A percentile compares a stretch with the other conserved stretches of the same genome.
Evolutionary conservation across 2,113 vertebrate species (phyloP).

Genomic region (Onychorhynchus coronatus): DNA sequence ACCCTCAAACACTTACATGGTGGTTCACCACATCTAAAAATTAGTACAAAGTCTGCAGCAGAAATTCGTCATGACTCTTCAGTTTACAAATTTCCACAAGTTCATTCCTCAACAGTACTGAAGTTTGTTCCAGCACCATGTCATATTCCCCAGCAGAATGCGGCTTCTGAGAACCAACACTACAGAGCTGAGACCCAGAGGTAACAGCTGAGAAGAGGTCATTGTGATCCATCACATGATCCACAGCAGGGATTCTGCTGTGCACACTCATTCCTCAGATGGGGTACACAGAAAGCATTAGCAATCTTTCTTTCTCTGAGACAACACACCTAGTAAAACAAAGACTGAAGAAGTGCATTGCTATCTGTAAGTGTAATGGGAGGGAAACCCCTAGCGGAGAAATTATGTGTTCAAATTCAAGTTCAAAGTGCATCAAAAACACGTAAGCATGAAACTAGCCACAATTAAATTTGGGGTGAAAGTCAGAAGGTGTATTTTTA

Average conservation of each 20-base stretch:
- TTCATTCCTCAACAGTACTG: neutral
- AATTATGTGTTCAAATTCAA: neutral
- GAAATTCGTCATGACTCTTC: neutral
- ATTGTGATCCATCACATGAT: neutral
- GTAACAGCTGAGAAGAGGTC: neutral
- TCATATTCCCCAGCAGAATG: neutral
- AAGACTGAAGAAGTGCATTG: neutral
- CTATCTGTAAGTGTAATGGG: rapidly evolving
- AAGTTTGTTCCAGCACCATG: neutral
- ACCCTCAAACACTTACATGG: neutral
- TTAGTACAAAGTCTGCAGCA: neutral
- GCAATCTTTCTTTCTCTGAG: neutral
- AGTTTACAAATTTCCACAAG: neutral
- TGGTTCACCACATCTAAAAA: neutral
- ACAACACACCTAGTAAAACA: neutral
- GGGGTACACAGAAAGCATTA: neutral
- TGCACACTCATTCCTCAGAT: neutral
- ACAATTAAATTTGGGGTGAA: neutral
- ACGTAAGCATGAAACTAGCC: neutral
- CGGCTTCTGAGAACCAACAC: neutral
- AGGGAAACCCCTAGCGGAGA: neutral
- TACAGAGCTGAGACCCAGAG: neutral
- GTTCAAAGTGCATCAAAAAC: neutral
- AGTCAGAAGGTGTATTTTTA: neutral
- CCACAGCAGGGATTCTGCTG: neutral